Evolutionary conservation across 2,797 vertebrate species (phyloP), one percentile per base, ranked within the genome.

Genomic region (Acipenser transmontanus): DNA sequence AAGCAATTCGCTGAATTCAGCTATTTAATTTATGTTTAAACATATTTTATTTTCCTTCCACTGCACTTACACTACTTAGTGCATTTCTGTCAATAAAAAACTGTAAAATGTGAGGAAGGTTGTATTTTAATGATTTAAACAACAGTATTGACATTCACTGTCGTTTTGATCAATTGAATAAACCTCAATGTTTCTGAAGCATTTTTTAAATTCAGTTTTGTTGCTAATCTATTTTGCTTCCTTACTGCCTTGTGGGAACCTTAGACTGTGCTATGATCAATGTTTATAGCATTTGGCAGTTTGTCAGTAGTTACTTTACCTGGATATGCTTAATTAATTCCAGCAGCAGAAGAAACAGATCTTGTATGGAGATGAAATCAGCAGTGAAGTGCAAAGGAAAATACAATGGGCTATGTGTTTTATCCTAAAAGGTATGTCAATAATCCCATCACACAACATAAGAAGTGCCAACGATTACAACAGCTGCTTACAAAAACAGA

Each of bases 381-480:
- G 81, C 82, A 80, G 77, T 48, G 64, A 47, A 78, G 76, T 74
- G 76, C 77, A 77, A 78, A 80, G 74, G 72, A 74, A 86, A 86
- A 81, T 77, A 72, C 77, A 81, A 85, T 75, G 72, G 51, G 70
- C 78, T 77, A 70, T 80, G 67, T 83, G 76, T 75, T 80, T 85
- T 73, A 59, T 70, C 80, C 87, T 88, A 76, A 82, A 84, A 89
- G 91, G 88, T 85, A 85, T 79, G 82, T 78, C 70, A 76, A 73
- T 76, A 80, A 80, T 87, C 85, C 87, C 87, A 81, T 90, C 89
- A 90, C 85, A 85, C 89, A 91, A 89, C 88, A 87, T 80, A 78
- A 72, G 78, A 82, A 20, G 11, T 86, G 85, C 85, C 86, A 83
- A 78, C 71, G 83, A 84, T 88, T 90, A 87, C 77, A 87, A 82